Percentiles rank a stretch among this genome's conserved stretches.
Evolutionary conservation across 2,888 invertebrate species (phyloP).

Genomic region (Synergus umbraculus): DNA sequence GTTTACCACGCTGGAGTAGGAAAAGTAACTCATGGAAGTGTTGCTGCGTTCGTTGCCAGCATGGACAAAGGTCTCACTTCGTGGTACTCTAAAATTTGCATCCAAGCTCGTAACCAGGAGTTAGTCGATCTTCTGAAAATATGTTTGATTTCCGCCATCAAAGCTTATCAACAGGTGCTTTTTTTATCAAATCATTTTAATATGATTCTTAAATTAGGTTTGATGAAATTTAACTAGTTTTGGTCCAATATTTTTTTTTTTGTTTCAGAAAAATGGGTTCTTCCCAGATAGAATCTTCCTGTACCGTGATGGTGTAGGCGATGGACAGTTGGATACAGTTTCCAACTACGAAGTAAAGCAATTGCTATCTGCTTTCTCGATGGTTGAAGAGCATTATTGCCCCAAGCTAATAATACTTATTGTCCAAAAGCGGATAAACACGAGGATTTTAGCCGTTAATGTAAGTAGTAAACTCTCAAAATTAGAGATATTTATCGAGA

Average conservation of each 20-base stretch:
- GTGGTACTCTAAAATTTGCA: constrained; percentile 87
- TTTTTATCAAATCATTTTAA: constrained; percentile 20
- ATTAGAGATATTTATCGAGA: background rate
- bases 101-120: constrained; percentile 87
- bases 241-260: background rate
- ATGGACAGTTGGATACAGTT: constrained; percentile 88
- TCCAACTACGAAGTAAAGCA: constrained; percentile 90
- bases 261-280: constrained; percentile 79
- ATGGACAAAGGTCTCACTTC: constrained; percentile 86
- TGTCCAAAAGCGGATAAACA: constrained; percentile 95
- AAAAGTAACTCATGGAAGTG: constrained; percentile 80
- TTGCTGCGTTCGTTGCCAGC: constrained; percentile 90
- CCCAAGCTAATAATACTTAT: constrained; percentile 88
- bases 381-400: constrained; percentile 78
- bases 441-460: constrained; percentile 83
- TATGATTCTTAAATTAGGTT: background rate
- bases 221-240: background rate
- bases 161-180: constrained; percentile 81
- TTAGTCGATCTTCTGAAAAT: constrained; percentile 85
- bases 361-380: constrained; percentile 79
- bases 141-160: constrained; percentile 84
- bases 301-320: constrained; percentile 96
- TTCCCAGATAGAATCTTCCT: constrained; percentile 91
- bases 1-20: constrained; percentile 87
- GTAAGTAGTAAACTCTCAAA: constrained; percentile 55